phyloP scores from a whole-genome alignment of 37 sponge, comb jelly and placozoan species.

The Cliona cf. orientalis region DNA sequence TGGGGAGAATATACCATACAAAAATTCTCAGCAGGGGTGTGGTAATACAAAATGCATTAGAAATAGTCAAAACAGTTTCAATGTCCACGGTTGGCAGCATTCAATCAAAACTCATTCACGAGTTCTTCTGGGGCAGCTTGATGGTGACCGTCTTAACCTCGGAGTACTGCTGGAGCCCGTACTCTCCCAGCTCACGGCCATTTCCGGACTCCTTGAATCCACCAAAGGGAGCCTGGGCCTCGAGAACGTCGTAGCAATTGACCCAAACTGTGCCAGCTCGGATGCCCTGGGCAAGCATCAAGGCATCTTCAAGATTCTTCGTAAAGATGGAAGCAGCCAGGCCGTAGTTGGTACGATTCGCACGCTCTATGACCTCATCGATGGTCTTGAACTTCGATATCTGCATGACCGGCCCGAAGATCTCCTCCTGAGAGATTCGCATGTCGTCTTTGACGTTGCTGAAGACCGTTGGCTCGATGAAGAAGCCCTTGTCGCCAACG shows the following conservation, averaged over 20 bases:
- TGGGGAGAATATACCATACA: no score
- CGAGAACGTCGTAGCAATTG: constrained; percentile 90
- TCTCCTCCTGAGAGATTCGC: constrained; percentile 97
- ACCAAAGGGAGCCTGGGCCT: constrained; percentile 93
- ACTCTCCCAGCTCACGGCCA: constrained; percentile 98
- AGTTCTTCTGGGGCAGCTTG: constrained; percentile 96
- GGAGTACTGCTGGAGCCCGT: constrained; percentile 96
- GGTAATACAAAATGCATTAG: no score
- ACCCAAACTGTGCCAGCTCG: constrained; percentile 96
- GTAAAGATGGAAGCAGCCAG: constrained; percentile 97
- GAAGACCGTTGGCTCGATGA: constrained; percentile 97
- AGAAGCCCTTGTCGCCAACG: constrained; percentile 95
- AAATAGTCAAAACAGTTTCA: no score
- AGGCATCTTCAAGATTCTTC: constrained; percentile 80
- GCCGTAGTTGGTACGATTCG: constrained; percentile 92
- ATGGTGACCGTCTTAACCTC: constrained; percentile 97
- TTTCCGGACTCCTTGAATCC: constrained; percentile 98
- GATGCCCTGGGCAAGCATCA: constrained; percentile 83
- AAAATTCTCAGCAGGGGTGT: no score
- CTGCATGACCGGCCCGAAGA: constrained; percentile 99
- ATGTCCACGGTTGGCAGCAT: no score
- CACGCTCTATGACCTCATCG: constrained; percentile 96
- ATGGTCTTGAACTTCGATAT: constrained; percentile 95
- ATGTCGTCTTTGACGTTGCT: constrained; percentile 92
- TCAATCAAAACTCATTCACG: no score